phyloP scores from a whole-genome alignment of 2,888 invertebrate species.

The Pogonocherus hispidulus region DNA sequence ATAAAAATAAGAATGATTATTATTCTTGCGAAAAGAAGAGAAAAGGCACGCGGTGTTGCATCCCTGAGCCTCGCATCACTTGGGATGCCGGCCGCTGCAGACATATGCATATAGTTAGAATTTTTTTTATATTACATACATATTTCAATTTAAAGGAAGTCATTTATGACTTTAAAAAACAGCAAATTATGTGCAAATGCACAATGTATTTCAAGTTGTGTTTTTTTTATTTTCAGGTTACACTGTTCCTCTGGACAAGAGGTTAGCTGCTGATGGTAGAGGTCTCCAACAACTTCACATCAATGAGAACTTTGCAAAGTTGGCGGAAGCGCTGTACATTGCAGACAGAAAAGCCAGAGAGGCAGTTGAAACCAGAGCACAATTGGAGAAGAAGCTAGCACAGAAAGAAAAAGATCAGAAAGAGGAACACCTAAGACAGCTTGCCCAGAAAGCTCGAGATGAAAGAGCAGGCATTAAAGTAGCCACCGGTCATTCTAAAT shows the following conservation, averaged over 20 bases:
- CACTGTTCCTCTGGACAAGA: conserved; percentile 97
- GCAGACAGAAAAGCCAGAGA: conserved; percentile 97
- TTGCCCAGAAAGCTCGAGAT: conserved; percentile 96
- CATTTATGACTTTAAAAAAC: too few relatives aligned
- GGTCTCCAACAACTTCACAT: conserved; percentile 98
- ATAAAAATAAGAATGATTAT: too few relatives aligned
- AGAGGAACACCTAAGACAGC: conserved; percentile 91
- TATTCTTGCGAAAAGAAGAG: too few relatives aligned
- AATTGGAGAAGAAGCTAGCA: conserved; percentile 95
- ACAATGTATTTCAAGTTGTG: background rate
- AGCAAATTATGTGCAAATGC: too few relatives aligned
- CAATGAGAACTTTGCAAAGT: conserved; percentile 98
- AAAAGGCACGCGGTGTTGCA: too few relatives aligned
- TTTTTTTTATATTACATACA: too few relatives aligned
- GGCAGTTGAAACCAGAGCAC: conserved; percentile 96
- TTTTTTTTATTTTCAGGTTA: conserved; percentile 71
- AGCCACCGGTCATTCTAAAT: conserved; percentile 41
- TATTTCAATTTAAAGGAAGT: too few relatives aligned
- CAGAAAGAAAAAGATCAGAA: conserved; percentile 99
- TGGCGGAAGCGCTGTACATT: conserved; percentile 97
- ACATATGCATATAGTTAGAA: too few relatives aligned
- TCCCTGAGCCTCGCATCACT: too few relatives aligned
- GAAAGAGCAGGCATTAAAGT: conserved; percentile 88
- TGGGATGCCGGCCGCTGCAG: too few relatives aligned
- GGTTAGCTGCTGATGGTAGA: conserved; percentile 97